Percentiles rank a stretch among this genome's conserved stretches.
Evolutionary conservation across 2,888 invertebrate species (phyloP).

Genomic region (Tachina fera): DNA sequence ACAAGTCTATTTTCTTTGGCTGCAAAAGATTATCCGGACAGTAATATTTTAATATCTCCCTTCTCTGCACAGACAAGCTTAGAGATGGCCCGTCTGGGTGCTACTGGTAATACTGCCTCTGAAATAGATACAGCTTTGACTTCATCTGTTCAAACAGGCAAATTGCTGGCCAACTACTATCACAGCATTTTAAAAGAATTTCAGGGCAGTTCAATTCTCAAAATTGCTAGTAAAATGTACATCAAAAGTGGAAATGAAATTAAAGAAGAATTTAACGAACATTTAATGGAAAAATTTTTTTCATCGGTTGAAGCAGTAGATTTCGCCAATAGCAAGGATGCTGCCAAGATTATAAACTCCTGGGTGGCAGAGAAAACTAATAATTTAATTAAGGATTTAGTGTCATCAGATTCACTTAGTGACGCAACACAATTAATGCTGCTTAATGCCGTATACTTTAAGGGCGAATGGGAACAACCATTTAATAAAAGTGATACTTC

Average conservation of each 20-base stretch:
- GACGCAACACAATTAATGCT: conserved; percentile 87
- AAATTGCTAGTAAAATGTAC: conserved; percentile 91
- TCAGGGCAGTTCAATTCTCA: conserved; percentile 78
- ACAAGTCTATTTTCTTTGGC: conserved; percentile 72
- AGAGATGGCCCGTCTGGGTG: conserved; percentile 89
- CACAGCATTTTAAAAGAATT: conserved; percentile 75
- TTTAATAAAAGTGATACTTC: conserved; percentile 86
- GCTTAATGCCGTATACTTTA: conserved; percentile 94
- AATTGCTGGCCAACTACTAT: conserved; percentile 77
- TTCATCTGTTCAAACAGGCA: conserved; percentile 80
- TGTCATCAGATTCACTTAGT: conserved; percentile 85
- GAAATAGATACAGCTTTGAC: conserved; percentile 85
- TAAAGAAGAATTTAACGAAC: conserved; percentile 84
- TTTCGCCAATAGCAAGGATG: conserved; percentile 84
- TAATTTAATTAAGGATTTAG: conserved; percentile 90
- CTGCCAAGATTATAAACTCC: conserved; percentile 87
- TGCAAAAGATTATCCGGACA: conserved; percentile 81
- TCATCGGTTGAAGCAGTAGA: conserved; percentile 87
- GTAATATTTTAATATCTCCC: conserved; percentile 90
- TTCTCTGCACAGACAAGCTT: conserved; percentile 89
- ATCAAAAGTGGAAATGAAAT: conserved; percentile 85
- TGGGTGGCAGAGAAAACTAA: conserved; percentile 93
- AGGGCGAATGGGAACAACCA: conserved; percentile 89
- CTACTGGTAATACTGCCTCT: conserved; percentile 85
- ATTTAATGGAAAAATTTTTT: conserved; percentile 86